Percentiles rank a stretch among this genome's conserved stretches.
Evolutionary conservation across 2,113 vertebrate genomes (phyloP).

Genomic region (Lophura nycthemera): DNA sequence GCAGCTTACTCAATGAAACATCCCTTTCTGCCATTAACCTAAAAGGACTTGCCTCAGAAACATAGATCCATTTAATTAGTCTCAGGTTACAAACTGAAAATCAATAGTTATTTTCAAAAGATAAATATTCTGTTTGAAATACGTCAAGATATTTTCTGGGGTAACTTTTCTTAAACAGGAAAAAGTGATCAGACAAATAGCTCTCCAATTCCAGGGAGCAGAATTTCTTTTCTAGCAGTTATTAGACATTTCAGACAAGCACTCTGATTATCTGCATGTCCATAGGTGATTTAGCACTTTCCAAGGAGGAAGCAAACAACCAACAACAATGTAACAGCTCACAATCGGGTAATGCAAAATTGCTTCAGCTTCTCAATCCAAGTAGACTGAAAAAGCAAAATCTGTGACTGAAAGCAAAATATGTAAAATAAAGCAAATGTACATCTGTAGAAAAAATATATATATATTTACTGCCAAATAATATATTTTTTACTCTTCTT

Average conservation of each 20-base stretch:
- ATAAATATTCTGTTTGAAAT: conserved; percentile 22
- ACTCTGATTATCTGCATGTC: background rate
- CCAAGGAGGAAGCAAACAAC: background rate
- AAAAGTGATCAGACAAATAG: background rate
- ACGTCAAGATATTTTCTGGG: background rate
- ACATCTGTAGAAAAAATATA: background rate
- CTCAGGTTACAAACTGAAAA: conserved; percentile 44
- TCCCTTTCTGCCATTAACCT: conserved; percentile 30
- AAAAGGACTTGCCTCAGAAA: conserved; percentile 20
- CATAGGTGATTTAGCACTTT: background rate
- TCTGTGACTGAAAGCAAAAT: background rate
- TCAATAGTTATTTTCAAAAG: conserved; percentile 56
- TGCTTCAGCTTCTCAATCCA: background rate
- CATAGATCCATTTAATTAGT: conserved; percentile 34
- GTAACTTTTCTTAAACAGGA: background rate
- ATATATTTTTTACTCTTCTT: background rate
- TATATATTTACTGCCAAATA: background rate
- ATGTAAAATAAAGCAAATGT: background rate
- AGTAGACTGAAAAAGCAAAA: background rate
- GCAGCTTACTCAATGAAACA: conserved; percentile 38
- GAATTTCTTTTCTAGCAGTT: background rate
- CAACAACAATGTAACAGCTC: background rate
- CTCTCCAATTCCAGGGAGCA: background rate
- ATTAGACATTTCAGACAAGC: background rate
- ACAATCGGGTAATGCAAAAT: background rate